Evolutionary conservation across 2,888 invertebrate species (phyloP).

Genomic region (Thereva unica): DNA sequence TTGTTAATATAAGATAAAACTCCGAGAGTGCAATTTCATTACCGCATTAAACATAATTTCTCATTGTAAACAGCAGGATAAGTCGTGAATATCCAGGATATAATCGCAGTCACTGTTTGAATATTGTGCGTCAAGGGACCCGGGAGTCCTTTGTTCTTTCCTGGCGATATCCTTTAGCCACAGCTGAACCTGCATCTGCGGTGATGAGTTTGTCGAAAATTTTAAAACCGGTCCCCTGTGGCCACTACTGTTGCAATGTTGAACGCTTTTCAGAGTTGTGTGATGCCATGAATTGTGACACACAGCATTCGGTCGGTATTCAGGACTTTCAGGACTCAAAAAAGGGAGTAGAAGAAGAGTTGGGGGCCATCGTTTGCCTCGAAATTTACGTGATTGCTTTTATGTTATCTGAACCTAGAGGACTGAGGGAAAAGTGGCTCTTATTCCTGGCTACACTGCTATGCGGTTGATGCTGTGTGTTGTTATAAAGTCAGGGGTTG

Average conservation of each 20-base stretch:
- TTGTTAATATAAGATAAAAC: constrained; percentile 42
- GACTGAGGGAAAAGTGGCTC: no score
- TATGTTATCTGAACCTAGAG: no score
- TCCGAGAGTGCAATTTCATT: constrained; percentile 42
- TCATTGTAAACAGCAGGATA: constrained; percentile 38
- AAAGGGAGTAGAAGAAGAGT: no score
- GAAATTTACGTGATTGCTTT: no score
- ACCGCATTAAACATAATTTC: constrained; percentile 42
- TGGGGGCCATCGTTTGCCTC: no score
- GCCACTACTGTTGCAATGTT: constrained; percentile 1
- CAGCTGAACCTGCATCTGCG: constrained; percentile 31
- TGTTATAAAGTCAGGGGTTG: no score
- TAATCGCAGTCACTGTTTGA: constrained; percentile 37
- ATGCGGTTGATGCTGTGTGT: no score
- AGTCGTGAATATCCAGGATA: constrained; percentile 15
- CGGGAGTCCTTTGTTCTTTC: constrained; percentile 4
- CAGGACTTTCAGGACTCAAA: no score
- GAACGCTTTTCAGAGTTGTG: neutral
- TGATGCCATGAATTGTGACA: neutral
- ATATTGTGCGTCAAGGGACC: constrained; percentile 36
- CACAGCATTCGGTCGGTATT: neutral
- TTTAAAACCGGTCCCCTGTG: constrained; percentile 7
- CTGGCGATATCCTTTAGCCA: constrained; percentile 2
- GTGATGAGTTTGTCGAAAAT: constrained; percentile 19
- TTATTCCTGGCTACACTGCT: no score